Evolutionary conservation across 1,140 invertebrate species (phyloP).

Genomic region (Zophobas morio): DNA sequence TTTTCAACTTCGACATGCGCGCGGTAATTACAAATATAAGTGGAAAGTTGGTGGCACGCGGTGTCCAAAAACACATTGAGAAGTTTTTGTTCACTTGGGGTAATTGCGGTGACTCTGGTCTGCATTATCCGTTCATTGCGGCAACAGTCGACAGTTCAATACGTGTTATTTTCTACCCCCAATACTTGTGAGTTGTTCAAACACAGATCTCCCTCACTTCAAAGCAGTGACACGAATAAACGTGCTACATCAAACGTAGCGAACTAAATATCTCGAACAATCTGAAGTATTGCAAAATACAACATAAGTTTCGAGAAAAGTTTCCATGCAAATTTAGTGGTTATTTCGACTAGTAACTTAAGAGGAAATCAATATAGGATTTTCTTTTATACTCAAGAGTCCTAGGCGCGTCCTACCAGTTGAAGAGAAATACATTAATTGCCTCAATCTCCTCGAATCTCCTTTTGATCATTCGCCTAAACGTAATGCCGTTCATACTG

Average conservation of each 20-base stretch:
- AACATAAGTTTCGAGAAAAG: slow-evolving; percentile 7
- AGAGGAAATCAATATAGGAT: slow-evolving; percentile 2
- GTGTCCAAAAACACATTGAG: neutral
- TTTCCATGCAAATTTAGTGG: slow-evolving; percentile 1
- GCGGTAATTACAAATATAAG: no score
- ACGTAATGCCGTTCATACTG: neutral
- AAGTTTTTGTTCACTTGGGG: neutral
- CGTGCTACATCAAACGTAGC: slow-evolving; percentile 15
- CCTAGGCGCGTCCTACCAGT: neutral
- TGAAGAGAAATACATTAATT: slow-evolving; percentile 15
- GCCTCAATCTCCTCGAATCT: neutral
- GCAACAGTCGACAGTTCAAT: neutral
- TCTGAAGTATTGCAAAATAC: slow-evolving; percentile 10
- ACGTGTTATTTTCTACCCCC: slow-evolving; percentile 7
- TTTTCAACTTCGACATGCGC: no score
- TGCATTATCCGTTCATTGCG: neutral
- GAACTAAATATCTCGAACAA: slow-evolving; percentile 17
- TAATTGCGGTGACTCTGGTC: neutral
- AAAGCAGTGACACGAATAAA: slow-evolving; percentile 17
- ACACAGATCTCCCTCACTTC: neutral
- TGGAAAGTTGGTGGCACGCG: no score
- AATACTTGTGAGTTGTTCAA: slow-evolving; percentile 10
- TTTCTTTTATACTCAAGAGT: slow-evolving; percentile 2
- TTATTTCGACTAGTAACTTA: slow-evolving; percentile 9
- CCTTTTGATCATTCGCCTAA: neutral